Conservation (phyloP, 2,113 vertebrate genomes). For the Ardeotis arabs region DNA sequence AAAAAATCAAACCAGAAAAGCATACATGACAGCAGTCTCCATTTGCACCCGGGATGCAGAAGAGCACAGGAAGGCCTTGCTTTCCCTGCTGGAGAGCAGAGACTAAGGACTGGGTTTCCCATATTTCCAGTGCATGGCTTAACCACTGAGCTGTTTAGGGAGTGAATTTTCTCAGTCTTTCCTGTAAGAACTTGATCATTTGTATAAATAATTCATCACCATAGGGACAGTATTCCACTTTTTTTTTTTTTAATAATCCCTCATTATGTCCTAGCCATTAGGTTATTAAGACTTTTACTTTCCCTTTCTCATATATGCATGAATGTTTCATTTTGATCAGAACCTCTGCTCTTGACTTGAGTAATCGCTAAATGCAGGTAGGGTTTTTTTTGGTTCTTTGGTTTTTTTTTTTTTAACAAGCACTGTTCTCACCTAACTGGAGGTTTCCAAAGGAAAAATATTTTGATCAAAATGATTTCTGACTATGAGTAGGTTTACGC, state of each 20-base stretch:
- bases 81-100: background rate
- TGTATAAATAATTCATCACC: constrained; percentile 12
- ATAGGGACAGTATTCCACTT: background rate
- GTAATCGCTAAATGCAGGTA: background rate
- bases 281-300: background rate
- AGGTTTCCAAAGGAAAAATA: background rate
- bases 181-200: background rate
- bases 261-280: background rate
- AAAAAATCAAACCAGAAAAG: background rate
- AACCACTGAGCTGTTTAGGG: background rate
- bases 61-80: background rate
- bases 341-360: background rate
- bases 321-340: background rate
- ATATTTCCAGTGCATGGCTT: background rate
- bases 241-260: background rate
- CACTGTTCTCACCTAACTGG: background rate
- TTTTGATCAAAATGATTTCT: background rate
- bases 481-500: background rate
- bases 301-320: background rate
- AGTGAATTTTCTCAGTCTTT: background rate
- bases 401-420: background rate
- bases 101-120: background rate
- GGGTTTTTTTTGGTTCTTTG: no score
- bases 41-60: background rate
- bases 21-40: background rate